Percentiles rank a stretch among this genome's conserved stretches.
These are phyloP conservation scores for Lepidurus couesii DNA, from an alignment of 1,140 invertebrate species.

Conservation along the genomic window DNA sequence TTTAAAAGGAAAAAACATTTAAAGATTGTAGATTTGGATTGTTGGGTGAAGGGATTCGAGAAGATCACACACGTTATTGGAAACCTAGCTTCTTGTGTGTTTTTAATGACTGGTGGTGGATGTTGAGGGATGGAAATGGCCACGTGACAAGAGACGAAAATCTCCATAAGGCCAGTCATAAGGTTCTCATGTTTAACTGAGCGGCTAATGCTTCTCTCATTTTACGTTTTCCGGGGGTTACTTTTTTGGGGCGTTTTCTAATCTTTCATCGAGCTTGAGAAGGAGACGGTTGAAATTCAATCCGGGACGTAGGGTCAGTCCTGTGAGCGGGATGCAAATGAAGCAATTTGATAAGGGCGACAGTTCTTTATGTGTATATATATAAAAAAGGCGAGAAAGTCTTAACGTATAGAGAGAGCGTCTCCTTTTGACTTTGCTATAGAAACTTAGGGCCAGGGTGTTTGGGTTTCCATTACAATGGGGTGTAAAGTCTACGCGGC, in stretches of 20 bases:
- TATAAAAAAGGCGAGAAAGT: neutral
- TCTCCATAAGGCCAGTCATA: neutral
- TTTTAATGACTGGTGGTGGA: too few relatives aligned
- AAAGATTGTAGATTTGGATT: too few relatives aligned
- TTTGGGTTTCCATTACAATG: constrained; percentile 16
- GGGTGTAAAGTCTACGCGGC: neutral
- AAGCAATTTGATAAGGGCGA: constrained; percentile 15
- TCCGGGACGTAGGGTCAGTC: neutral
- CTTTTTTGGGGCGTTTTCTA: neutral
- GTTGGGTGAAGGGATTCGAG: too few relatives aligned
- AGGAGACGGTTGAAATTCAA: constrained; percentile 2
- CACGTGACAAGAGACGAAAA: neutral
- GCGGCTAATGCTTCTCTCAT: neutral
- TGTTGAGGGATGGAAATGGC: neutral
- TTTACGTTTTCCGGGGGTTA: neutral
- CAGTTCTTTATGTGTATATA: constrained; percentile 2
- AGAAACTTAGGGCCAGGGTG: neutral
- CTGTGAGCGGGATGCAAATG: neutral
- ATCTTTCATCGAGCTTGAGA: neutral
- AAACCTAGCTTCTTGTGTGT: too few relatives aligned
- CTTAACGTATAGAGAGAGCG: neutral
- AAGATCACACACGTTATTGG: too few relatives aligned
- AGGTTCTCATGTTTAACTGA: constrained; percentile 5
- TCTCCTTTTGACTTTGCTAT: neutral
- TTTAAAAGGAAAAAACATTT: too few relatives aligned